A percentile compares a stretch with the other conserved stretches of the same genome.
phyloP scores from a whole-genome alignment of 2,797 vertebrate species.

The Phalloptychus januarius region DNA sequence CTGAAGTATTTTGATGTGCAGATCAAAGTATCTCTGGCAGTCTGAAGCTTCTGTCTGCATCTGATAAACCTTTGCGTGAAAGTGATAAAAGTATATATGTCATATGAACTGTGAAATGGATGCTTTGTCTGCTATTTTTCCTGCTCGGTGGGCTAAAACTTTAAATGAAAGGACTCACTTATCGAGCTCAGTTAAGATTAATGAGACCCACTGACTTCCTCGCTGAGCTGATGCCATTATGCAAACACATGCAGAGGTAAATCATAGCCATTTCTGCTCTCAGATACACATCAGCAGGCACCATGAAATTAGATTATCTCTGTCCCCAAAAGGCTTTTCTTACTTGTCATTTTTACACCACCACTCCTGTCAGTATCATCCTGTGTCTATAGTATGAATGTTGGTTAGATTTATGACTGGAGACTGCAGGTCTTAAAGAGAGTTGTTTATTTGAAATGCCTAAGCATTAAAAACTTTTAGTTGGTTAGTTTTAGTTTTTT shows the following conservation, averaged over 20 bases:
- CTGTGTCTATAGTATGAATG: conserved; percentile 18
- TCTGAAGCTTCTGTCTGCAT: conserved; percentile 43
- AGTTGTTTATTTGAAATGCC: not conserved
- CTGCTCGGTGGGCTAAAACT: conserved; percentile 55
- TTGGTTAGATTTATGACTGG: conserved; percentile 19
- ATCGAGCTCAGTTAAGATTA: conserved; percentile 53
- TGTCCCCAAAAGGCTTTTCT: conserved; percentile 9
- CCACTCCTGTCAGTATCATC: conserved; percentile 17
- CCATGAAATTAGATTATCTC: conserved; percentile 44
- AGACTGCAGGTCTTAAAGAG: conserved; percentile 9
- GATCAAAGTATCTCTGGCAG: conserved; percentile 48
- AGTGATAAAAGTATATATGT: conserved; percentile 57
- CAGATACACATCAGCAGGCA: conserved; percentile 52
- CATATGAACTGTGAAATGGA: conserved; percentile 73
- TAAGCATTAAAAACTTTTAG: not conserved
- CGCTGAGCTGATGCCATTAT: conserved; percentile 40
- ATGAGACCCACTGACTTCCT: conserved; percentile 53
- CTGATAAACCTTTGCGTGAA: conserved; percentile 40
- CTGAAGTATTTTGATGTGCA: conserved; percentile 41
- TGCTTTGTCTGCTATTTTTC: conserved; percentile 60
- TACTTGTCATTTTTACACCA: conserved; percentile 20
- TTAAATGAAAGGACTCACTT: conserved; percentile 59
- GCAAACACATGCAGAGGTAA: conserved; percentile 47
- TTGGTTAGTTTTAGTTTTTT: not conserved
- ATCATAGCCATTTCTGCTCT: conserved; percentile 51